Base-by-base conservation (phyloP, 1,140 invertebrate genomes). In the Drosophila yakuba region DNA sequence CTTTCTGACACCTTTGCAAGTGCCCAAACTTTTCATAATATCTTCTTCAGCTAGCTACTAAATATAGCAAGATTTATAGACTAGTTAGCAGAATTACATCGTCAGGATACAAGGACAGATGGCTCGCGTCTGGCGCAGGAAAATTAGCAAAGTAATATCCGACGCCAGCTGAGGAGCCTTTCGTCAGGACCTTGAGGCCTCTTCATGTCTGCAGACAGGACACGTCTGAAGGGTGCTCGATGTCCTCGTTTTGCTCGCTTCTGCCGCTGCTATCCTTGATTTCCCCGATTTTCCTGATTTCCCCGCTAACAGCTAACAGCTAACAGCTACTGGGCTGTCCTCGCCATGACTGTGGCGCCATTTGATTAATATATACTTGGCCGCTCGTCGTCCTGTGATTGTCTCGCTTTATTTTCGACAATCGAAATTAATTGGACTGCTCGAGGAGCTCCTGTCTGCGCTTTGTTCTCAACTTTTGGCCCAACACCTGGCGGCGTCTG, bases 61-160 rank as follows among this genome's bases (percentile, higher is more conserved):
- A 38, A 38, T 14, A 38, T 11, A 4, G n/a, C 10, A 15, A 14
- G 7, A 12, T 32, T 8, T 10, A 10, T 32, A 32, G 7, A 10
- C 32, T 8, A 15, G 14, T 41, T 3, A 1, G 17, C 11, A 35
- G n/a, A 50, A 56, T 23, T 32, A 23, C 20, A 39, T 6, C 36
- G 32, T 44, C 43, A 44, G 15, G 11, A 59, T 36, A 47, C 78
- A 48, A 36, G 47, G 55, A 72, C 60, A 41, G 62, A 44, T 61
- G 60, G 43, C 56, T 51, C 50, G 35, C 44, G 64, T 60, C 66
- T 78, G 73, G 66, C 28, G 20, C 54, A 55, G 58, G 60, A 63
- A 81, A 85, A 86, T 80, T 78, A 82, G 78, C 68, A 61, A 63
- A 78, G 74, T 63, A 86, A 81, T 86, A 78, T 69, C 66, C 55